Conservation (phyloP, 1,140 invertebrate species). For the Glossosoma conforme region DNA sequence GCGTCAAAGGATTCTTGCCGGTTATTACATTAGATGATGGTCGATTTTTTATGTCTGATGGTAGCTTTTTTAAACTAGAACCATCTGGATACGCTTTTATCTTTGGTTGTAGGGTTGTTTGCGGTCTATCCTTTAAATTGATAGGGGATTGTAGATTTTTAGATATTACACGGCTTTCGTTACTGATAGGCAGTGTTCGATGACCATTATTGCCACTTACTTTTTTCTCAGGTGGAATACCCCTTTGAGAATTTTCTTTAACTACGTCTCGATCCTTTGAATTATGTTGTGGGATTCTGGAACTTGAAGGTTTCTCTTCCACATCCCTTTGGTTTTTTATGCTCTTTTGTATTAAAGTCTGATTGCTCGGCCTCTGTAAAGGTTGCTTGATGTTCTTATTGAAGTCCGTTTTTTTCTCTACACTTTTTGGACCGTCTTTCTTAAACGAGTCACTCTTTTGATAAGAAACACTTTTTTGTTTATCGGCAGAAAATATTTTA, state of each 20-base stretch:
- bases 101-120: too few species aligned
- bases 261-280: slow-evolving; percentile 1
- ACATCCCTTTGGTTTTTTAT: slow-evolving; percentile 1
- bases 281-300: not conserved
- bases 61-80: too few species aligned
- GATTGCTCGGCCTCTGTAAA: not conserved
- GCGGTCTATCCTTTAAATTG: too few species aligned
- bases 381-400: slow-evolving; percentile 12
- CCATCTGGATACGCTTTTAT: too few species aligned
- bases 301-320: not conserved
- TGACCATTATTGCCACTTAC: not conserved
- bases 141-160: too few species aligned
- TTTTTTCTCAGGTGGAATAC: slow-evolving; percentile 4
- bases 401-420: slow-evolving; percentile 12
- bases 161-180: too few species aligned
- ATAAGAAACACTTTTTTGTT: not conserved
- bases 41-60: too few species aligned
- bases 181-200: not conserved
- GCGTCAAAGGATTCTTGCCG: too few species aligned
- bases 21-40: too few species aligned
- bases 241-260: slow-evolving; percentile 1
- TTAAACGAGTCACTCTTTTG: slow-evolving; percentile 10
- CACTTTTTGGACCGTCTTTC: slow-evolving; percentile 5
- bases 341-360: not conserved
- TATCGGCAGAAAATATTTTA: slow-evolving; percentile 2